Percentiles rank a stretch among this genome's conserved stretches.
Evolutionary conservation across 2,888 invertebrate species (phyloP).

Genomic region (Melinaea menophilus): DNA sequence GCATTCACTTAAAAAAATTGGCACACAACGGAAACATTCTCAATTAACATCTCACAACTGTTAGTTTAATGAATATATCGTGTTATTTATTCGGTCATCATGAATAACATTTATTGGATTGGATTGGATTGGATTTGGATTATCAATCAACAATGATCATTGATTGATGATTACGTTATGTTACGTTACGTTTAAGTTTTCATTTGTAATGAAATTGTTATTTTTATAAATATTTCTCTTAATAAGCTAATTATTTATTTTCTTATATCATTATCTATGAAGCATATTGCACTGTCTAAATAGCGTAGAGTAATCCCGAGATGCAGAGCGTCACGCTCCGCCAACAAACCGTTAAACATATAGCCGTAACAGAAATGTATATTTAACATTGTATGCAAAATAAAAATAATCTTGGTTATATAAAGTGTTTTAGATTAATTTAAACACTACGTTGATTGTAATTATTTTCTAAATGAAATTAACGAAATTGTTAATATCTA

Average conservation of each 20-base stretch:
- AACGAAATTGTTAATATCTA: no score
- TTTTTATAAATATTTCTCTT: no score
- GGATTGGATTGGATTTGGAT: no score
- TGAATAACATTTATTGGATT: no score
- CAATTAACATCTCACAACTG: constrained; percentile 39
- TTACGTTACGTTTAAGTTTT: no score
- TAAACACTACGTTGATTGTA: no score
- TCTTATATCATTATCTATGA: constrained; percentile 7
- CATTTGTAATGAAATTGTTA: no score
- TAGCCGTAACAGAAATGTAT: constrained; percentile 49
- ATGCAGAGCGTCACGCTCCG: constrained; percentile 56
- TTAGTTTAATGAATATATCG: constrained; percentile 25
- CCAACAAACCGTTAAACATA: constrained; percentile 63
- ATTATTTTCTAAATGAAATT: no score
- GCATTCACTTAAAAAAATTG: constrained; percentile 66
- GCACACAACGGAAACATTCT: constrained; percentile 71
- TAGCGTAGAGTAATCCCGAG: constrained; percentile 50
- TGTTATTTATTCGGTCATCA: no score
- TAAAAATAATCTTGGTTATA: constrained; percentile 1
- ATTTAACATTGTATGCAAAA: constrained; percentile 30
- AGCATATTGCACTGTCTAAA: constrained; percentile 27
- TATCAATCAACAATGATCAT: no score
- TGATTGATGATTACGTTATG: no score
- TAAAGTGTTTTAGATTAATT: no score
- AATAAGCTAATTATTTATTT: background rate